phyloP scores from a whole-genome alignment of 2,797 vertebrate species.

The Tokudaia tokunoshimensis region DNA sequence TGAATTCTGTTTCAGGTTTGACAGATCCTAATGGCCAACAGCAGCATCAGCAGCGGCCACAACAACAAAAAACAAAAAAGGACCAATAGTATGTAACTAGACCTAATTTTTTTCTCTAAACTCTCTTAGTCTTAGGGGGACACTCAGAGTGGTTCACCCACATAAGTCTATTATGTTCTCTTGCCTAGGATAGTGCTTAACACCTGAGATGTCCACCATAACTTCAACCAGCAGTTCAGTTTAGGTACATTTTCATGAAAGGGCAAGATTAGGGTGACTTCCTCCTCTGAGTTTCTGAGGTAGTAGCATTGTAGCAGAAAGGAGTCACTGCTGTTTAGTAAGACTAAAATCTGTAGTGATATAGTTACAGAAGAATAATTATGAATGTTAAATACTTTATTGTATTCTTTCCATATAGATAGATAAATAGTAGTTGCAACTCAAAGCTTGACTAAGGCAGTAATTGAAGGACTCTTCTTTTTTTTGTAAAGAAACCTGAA shows the following conservation, averaged over 20 bases:
- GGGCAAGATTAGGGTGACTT: not conserved
- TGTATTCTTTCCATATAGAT: slow-evolving; percentile 55
- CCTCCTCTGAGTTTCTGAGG: slow-evolving; percentile 15
- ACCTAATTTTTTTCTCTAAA: not conserved
- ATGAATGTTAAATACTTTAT: slow-evolving; percentile 38
- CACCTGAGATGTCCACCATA: not conserved
- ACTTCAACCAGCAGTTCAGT: slow-evolving; percentile 21
- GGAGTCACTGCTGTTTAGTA: not conserved
- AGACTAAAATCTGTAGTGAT: not conserved
- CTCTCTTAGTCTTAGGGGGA: not conserved
- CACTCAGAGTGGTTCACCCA: not conserved
- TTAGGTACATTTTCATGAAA: slow-evolving; percentile 21
- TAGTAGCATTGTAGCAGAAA: not conserved
- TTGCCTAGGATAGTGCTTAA: not conserved
- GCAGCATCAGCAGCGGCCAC: not conserved
- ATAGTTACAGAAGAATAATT: slow-evolving; percentile 53
- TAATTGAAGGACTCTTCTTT: slow-evolving; percentile 54
- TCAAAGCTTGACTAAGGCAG: not conserved
- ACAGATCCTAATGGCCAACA: not conserved
- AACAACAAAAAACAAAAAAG: not conserved
- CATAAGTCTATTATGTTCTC: not conserved
- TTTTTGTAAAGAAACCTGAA: slow-evolving; percentile 65
- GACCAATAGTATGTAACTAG: not conserved
- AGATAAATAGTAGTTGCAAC: not conserved
- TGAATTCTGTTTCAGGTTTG: not conserved